Evolutionary conservation across 2,888 invertebrate species (phyloP), one percentile per base, ranked within the genome.

Genomic region (Cheilosia urbana): DNA sequence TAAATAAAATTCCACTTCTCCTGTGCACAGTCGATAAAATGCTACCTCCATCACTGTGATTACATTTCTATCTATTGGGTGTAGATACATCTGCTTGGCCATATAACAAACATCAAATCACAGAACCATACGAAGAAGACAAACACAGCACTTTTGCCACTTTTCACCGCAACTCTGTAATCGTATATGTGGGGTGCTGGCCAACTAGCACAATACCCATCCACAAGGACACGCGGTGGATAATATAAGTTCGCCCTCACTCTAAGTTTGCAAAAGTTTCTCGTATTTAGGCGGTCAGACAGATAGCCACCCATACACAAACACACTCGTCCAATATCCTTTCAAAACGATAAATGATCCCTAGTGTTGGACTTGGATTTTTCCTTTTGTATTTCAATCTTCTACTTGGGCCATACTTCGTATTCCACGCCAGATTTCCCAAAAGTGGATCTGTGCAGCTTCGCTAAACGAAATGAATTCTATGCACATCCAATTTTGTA

Each of bases 311-410:
- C 27, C 27, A 27, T 27, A 27, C 5, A 63, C 42, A 4, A 4
- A 51, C 21, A 49, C n/a, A 53, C 37, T 15, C 55, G 62, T 76
- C 69, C 77, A 45, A 82, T 72, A 77, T 83, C 57, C 40, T 55
- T 83, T 78, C 66, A 68, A 83, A 79, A 66, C 73, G 62, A 83
- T 73, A 83, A 78, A 73, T 63, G 83, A 73, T 83, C 66, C 72
- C 72, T 62, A 40, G 65, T 82, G 82, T 66, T 60, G 60, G 65
- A 49, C 53, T 60, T 51, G 45, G 73, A 53, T 21, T 83, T 55
- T 73, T 78, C 13, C 78, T 58, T 78, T 83, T 68, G 57, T 78
- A 73, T 68, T 68, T 60, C 82, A 78, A 72, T 78, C 82, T 66
- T 11, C 55, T 21, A 68, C 72, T 72, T 55, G 30, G 34, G 19